phyloP scores from a whole-genome alignment of 2,113 vertebrate species.

The Triplophysa siluroides region DNA sequence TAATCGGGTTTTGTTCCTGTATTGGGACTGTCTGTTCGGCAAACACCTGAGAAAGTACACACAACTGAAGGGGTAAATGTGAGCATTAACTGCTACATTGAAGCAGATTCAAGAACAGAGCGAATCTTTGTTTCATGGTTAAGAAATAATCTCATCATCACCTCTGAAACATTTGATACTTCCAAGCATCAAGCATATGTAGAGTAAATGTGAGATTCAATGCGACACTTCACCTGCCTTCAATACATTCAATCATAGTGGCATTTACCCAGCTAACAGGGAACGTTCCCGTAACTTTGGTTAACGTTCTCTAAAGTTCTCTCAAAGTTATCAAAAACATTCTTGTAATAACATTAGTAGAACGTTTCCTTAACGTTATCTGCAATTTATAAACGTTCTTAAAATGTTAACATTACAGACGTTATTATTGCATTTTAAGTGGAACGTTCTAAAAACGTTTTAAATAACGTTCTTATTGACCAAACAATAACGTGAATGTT shows the following conservation, averaged over 20 bases:
- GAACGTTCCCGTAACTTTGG: too few relatives aligned
- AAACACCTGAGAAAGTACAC: constrained; percentile 5
- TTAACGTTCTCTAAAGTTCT: too few relatives aligned
- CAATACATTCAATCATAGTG: neutral
- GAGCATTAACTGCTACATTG: constrained; percentile 43
- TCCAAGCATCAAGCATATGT: fast-evolving
- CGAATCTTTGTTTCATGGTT: neutral
- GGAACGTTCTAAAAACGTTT: too few relatives aligned
- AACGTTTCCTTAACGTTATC: too few relatives aligned
- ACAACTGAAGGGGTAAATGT: neutral
- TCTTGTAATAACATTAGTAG: too few relatives aligned
- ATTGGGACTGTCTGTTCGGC: constrained; percentile 18
- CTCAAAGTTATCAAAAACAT: too few relatives aligned
- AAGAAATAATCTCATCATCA: neutral
- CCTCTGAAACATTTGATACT: neutral
- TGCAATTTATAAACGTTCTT: too few relatives aligned
- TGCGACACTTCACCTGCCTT: neutral
- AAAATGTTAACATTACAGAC: too few relatives aligned
- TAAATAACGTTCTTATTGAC: too few relatives aligned
- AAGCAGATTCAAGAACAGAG: fast-evolving
- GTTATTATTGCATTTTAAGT: too few relatives aligned
- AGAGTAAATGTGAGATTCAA: neutral
- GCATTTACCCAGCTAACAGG: too few relatives aligned
- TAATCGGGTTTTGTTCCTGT: constrained; percentile 4
- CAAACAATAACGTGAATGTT: too few relatives aligned